Percentiles rank a stretch among this genome's conserved stretches.
Evolutionary conservation across 2,113 vertebrate genomes (phyloP).

Genomic region (Drymodes brunneopygia): DNA sequence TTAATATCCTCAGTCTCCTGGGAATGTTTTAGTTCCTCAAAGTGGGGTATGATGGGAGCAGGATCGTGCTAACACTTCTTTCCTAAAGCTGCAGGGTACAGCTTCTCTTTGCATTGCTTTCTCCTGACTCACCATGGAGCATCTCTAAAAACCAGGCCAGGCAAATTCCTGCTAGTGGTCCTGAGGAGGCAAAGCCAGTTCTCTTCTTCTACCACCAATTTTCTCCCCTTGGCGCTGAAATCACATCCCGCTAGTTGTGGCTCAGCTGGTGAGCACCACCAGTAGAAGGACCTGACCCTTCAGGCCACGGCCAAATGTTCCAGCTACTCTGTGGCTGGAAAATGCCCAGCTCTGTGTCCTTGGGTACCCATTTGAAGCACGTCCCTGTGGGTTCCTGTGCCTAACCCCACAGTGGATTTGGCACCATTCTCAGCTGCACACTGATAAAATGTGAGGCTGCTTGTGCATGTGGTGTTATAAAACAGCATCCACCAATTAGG

Average conservation of each 20-base stretch:
- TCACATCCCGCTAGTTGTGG: not conserved
- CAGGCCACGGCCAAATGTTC: not conserved
- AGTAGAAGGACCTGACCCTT: not conserved
- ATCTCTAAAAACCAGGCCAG: not conserved
- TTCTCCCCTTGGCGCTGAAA: not conserved
- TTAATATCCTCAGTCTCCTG: rapidly evolving
- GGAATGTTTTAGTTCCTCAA: not conserved
- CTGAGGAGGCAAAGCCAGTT: not conserved
- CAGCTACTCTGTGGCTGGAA: not conserved
- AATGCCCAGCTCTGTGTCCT: not conserved
- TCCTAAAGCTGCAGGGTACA: not conserved
- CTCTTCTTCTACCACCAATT: not conserved
- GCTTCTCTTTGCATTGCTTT: not conserved
- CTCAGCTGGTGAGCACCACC: not conserved
- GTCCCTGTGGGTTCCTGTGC: not conserved
- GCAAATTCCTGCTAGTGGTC: not conserved
- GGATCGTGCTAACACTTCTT: not conserved
- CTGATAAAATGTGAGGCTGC: not conserved
- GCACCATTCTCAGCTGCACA: not conserved
- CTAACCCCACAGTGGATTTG: not conserved
- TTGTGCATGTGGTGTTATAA: not conserved
- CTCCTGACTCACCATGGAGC: not conserved
- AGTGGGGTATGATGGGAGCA: not conserved
- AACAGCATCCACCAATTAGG: constrained; percentile 1
- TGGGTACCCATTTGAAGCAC: not conserved